Conservation (phyloP, 2,797 vertebrate genomes). For the Pteronotus mesoamericanus region DNA sequence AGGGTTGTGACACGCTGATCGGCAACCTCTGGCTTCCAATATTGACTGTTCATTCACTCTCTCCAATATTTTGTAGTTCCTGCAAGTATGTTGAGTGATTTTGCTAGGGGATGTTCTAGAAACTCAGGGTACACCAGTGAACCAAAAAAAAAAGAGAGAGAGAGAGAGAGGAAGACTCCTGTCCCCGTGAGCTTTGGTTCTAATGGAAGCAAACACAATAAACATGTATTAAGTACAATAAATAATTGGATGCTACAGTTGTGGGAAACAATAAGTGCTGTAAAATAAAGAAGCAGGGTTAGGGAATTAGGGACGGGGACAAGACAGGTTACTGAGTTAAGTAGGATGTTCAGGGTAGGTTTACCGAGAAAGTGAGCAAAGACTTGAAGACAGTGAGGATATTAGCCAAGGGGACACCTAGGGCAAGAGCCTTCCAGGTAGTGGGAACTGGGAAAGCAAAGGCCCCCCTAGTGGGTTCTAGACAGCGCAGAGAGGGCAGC, state of each 20-base stretch:
- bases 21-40: neutral
- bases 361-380: neutral
- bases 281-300: neutral
- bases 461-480: neutral
- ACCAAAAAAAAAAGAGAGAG: no score
- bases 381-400: neutral
- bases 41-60: neutral
- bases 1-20: neutral
- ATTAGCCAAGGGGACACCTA: neutral
- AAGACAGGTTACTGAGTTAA: neutral
- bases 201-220: neutral
- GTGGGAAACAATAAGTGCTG: neutral
- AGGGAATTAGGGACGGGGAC: neutral
- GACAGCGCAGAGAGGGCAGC: neutral
- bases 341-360: neutral
- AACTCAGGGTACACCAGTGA: neutral
- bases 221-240: neutral
- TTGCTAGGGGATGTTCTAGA: neutral
- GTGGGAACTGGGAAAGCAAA: neutral
- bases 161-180: neutral
- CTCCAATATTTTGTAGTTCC: neutral
- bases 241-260: no score
- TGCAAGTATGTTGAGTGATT: neutral
- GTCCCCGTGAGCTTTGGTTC: neutral
- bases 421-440: neutral